Conservation (phyloP, 2,113 vertebrate species). For the Danio rerio region GRCz12tu NC_133186.1:21678001-21678500, state of each 20-base stretch:
- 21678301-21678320: constrained; percentile 76
- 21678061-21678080: no score
- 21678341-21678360: constrained; percentile 75
- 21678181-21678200: neutral
- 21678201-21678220: neutral
- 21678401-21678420: constrained; percentile 62
- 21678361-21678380: constrained; percentile 70
- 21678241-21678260: neutral
- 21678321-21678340: constrained; percentile 69
- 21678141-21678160: no score
- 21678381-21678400: constrained; percentile 67
- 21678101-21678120: no score
- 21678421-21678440: constrained; percentile 37
- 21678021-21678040: no score
- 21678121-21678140: no score
- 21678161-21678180: neutral
- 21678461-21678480: constrained; percentile 21
- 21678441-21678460: constrained; percentile 52
- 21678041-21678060: no score
- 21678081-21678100: no score
- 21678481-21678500: constrained; percentile 34
- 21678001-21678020: no score
- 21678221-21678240: no score
- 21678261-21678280: no score
- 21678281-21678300: neutral